phyloP scores from a whole-genome alignment of 2,888 invertebrate species.

The Lacanobia wlatinum region DNA sequence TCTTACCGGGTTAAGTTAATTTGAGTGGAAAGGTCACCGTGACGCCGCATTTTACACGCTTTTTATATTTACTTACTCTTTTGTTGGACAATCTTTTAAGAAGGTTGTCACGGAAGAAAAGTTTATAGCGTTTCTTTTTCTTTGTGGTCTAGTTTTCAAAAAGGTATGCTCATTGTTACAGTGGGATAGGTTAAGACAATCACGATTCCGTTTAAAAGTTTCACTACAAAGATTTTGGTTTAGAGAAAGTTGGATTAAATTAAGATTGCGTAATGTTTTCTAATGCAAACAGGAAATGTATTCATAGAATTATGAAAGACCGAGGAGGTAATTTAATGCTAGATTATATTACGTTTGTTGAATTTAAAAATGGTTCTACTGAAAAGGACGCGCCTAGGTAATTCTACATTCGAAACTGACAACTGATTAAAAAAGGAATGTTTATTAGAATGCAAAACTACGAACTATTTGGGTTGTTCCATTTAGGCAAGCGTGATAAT shows the following conservation, averaged over 20 bases:
- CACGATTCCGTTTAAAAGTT: constrained; percentile 55
- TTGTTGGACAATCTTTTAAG: constrained; percentile 50
- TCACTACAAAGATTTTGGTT: constrained; percentile 54
- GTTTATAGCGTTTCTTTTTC: constrained; percentile 45
- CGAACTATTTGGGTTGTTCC: neutral
- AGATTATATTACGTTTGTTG: constrained; percentile 35
- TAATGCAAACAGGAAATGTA: constrained; percentile 59
- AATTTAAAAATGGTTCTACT: constrained; percentile 21
- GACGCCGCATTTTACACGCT: constrained; percentile 29
- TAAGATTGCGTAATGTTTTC: constrained; percentile 55
- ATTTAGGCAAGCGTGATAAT: neutral
- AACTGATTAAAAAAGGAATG: no score
- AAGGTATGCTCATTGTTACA: constrained; percentile 44
- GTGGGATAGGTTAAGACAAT: constrained; percentile 55
- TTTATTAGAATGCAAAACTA: no score
- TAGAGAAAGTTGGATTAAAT: constrained; percentile 59
- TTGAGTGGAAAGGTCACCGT: constrained; percentile 60
- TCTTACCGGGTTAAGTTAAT: constrained; percentile 59
- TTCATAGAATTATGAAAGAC: constrained; percentile 51
- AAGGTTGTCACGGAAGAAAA: constrained; percentile 57
- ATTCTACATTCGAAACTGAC: no score
- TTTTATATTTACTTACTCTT: constrained; percentile 41
- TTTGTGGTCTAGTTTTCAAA: constrained; percentile 49
- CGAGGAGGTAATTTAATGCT: constrained; percentile 39
- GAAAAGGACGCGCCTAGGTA: neutral